A percentile compares a stretch with the other conserved stretches of the same genome.
These are phyloP conservation scores for Eutrigla gurnardus DNA, from an alignment of 2,797 vertebrate species.

Conservation along the genomic window DNA sequence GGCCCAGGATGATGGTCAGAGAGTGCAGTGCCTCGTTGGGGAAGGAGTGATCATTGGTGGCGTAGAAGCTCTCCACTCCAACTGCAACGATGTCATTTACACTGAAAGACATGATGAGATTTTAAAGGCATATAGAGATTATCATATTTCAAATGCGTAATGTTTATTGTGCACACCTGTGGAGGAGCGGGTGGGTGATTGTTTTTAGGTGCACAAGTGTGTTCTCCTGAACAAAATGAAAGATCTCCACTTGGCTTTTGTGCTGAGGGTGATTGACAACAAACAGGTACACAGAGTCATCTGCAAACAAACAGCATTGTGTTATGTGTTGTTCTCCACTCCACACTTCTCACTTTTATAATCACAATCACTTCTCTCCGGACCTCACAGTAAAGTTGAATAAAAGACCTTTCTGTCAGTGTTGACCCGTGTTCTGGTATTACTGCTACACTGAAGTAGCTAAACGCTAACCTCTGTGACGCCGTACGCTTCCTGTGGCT, in stretches of 20 bases:
- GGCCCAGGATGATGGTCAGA: slow-evolving; percentile 70
- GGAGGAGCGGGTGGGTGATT: slow-evolving; percentile 86
- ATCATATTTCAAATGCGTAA: neutral
- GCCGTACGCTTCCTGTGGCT: neutral
- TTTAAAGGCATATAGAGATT: neutral
- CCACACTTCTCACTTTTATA: neutral
- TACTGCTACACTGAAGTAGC: neutral
- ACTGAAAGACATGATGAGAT: slow-evolving; percentile 67
- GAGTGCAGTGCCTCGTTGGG: neutral
- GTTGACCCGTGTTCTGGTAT: neutral
- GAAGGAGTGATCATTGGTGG: slow-evolving; percentile 89
- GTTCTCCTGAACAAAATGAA: slow-evolving; percentile 83
- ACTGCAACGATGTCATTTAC: slow-evolving; percentile 92
- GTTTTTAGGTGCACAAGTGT: slow-evolving; percentile 88
- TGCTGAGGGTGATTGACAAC: slow-evolving; percentile 90
- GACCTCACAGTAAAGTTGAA: neutral
- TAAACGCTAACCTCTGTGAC: neutral
- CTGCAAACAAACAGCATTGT: slow-evolving; percentile 72
- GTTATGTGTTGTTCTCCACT: neutral
- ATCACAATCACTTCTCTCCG: neutral
- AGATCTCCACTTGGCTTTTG: slow-evolving; percentile 89
- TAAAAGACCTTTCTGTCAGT: neutral
- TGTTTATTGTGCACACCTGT: slow-evolving; percentile 77
- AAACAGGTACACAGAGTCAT: slow-evolving; percentile 87
- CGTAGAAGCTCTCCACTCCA: slow-evolving; percentile 91